These are phyloP conservation scores for Aporrectodea caliginosa DNA, from an alignment of 1,140 invertebrate genomes.

Conservation along the genomic window DNA sequence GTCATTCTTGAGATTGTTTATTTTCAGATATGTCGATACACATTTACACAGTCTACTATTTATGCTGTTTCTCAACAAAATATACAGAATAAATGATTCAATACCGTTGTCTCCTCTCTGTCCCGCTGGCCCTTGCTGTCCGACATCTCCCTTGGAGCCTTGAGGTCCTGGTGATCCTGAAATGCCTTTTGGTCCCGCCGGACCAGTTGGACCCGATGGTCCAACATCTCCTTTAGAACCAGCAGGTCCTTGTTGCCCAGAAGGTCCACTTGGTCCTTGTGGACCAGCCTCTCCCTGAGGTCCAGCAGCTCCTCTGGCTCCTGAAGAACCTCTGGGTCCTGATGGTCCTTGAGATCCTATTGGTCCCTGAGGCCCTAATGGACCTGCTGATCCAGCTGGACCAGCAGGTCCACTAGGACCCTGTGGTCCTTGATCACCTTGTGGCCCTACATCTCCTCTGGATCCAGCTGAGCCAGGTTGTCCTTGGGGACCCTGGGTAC, in stretches of 20 bases:
- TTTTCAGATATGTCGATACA: too few species aligned
- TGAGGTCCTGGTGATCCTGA: slow-evolving; percentile 3
- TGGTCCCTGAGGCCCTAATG: neutral
- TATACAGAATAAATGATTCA: too few species aligned
- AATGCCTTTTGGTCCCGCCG: neutral
- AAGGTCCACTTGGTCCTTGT: neutral
- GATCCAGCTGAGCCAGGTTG: slow-evolving; percentile 56
- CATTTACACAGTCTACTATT: too few species aligned
- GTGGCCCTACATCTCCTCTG: slow-evolving; percentile 57
- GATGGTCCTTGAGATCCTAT: slow-evolving; percentile 16
- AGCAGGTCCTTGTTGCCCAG: neutral
- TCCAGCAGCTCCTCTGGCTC: slow-evolving; percentile 25
- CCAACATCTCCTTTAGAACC: neutral
- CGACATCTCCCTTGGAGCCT: neutral
- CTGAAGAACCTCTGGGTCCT: slow-evolving; percentile 27
- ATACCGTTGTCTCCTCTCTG: neutral
- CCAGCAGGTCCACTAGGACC: slow-evolving; percentile 48
- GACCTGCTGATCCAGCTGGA: slow-evolving; percentile 13
- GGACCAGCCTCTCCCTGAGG: slow-evolving; percentile 12
- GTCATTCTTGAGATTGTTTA: too few species aligned
- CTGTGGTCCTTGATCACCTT: neutral
- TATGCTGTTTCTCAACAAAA: too few species aligned
- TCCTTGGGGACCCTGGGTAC: slow-evolving; percentile 13
- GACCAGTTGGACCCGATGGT: neutral
- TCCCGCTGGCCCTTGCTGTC: neutral